phyloP scores from a whole-genome alignment of 2,888 invertebrate genomes.

The Artemia sp. region DNA sequence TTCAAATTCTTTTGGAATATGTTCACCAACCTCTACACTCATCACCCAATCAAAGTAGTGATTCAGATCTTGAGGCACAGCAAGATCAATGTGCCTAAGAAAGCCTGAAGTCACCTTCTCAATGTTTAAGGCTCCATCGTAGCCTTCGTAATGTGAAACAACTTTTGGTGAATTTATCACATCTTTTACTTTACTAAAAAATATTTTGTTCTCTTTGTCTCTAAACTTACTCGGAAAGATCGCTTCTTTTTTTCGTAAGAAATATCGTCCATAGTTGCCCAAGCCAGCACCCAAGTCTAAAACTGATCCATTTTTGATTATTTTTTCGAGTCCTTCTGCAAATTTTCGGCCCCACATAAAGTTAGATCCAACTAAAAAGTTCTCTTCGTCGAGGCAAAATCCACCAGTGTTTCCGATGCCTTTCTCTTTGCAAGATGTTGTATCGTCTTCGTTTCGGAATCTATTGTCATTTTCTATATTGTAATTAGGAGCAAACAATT shows the following conservation, averaged over 20 bases:
- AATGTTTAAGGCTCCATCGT: neutral
- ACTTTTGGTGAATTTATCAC: neutral
- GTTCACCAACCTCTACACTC: neutral
- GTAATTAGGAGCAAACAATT: too few species aligned
- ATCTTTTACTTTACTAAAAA: neutral
- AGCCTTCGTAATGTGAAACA: constrained; percentile 5
- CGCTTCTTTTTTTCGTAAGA: neutral
- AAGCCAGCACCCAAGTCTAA: neutral
- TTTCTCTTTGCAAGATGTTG: neutral
- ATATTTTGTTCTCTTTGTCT: neutral
- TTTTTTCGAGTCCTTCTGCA: neutral
- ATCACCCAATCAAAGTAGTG: neutral
- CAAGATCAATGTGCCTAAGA: neutral
- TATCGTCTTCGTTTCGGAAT: neutral
- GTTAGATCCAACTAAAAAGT: neutral
- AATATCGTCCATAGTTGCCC: neutral
- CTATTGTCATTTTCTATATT: too few species aligned
- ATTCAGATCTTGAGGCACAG: neutral
- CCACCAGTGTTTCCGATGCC: neutral
- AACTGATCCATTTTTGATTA: neutral
- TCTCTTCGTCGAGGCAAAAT: neutral
- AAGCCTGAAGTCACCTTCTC: neutral
- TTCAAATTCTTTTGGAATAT: neutral
- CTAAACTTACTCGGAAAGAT: neutral
- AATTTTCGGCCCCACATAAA: neutral